Conservation (phyloP, 2,113 vertebrate genomes). For the Furnarius figulus region DNA sequence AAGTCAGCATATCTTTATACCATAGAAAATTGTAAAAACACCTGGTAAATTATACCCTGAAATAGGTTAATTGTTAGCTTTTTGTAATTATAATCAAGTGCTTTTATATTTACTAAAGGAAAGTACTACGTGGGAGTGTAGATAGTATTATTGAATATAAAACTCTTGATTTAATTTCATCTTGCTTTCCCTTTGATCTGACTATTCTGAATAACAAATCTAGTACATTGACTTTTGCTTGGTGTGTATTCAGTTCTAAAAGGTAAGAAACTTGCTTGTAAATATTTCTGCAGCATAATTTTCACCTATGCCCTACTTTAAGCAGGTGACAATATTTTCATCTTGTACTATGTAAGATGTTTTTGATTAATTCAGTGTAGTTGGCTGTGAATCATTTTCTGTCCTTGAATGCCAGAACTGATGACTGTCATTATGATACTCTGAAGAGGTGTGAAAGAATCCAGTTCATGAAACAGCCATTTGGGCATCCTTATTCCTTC, state of each 20-base stretch:
- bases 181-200: conserved; percentile 19
- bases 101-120: background rate
- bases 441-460: background rate
- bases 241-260: background rate
- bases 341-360: background rate
- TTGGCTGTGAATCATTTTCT: conserved; percentile 15
- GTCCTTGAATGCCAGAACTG: conserved; percentile 18
- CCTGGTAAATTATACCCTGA: background rate
- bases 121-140: background rate
- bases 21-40: background rate
- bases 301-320: background rate
- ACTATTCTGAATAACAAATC: conserved; percentile 27
- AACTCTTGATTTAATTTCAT: conserved; percentile 31
- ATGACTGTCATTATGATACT: conserved; percentile 6
- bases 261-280: conserved; percentile 39
- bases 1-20: background rate
- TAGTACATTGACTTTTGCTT: conserved; percentile 5
- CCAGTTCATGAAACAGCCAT: background rate
- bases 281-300: conserved; percentile 11
- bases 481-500: background rate
- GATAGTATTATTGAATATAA: background rate
- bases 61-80: conserved; percentile 23
- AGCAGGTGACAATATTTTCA: background rate
- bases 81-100: conserved; percentile 11
- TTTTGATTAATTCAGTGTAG: conserved; percentile 36